Conservation (phyloP, 1,140 invertebrate genomes). For the Sycophila sp. region DNA sequence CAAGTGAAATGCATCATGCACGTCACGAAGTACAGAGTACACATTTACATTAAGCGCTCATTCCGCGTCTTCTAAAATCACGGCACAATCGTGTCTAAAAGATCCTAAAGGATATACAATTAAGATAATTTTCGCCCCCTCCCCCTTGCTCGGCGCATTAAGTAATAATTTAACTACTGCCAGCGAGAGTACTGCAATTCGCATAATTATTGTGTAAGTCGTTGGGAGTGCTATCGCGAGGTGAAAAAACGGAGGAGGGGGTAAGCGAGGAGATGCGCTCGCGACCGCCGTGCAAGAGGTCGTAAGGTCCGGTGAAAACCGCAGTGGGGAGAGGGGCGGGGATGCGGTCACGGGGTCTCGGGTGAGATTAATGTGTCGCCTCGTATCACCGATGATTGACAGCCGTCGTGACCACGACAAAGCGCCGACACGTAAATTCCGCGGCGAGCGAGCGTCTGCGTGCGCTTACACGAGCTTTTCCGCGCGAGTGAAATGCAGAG, state of each 20-base stretch:
- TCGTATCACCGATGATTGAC: constrained; percentile 64
- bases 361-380: constrained; percentile 65
- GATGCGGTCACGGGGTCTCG: constrained; percentile 55
- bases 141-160: neutral
- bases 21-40: too few relatives aligned
- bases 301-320: constrained; percentile 49
- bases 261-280: neutral
- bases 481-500: constrained; percentile 6
- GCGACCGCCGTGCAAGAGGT: constrained; percentile 41
- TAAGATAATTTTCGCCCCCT: neutral
- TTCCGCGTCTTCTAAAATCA: too few relatives aligned
- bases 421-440: constrained; percentile 60
- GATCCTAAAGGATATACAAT: neutral
- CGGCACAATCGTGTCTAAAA: neutral
- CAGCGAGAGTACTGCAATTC: constrained; percentile 14
- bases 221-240: constrained; percentile 21
- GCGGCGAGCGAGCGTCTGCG: constrained; percentile 35
- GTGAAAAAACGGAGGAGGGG: neutral
- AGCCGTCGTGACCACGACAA: constrained; percentile 63
- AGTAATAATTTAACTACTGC: constrained; percentile 30
- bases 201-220: constrained; percentile 35
- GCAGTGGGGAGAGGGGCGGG: constrained; percentile 42
- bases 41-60: too few relatives aligned
- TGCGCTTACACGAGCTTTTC: constrained; percentile 13
- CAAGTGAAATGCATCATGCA: too few relatives aligned